phyloP scores from a whole-genome alignment of 2,113 vertebrate genomes.

The Tichodroma muraria region DNA sequence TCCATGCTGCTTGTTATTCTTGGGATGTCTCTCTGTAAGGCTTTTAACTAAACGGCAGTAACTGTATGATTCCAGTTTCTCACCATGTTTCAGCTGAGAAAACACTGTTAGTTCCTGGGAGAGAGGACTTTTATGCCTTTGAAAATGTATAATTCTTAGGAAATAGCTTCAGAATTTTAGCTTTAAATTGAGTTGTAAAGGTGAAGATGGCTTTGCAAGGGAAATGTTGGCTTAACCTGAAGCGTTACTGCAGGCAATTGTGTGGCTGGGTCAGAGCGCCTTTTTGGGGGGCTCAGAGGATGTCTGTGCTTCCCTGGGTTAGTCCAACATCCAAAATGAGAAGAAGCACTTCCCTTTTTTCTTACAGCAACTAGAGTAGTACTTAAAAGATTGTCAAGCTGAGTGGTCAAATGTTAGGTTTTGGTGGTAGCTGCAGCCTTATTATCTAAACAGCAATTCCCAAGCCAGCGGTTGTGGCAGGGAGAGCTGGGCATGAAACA shows the following conservation, averaged over 20 bases:
- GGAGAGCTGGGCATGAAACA: not conserved
- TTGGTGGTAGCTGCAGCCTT: not conserved
- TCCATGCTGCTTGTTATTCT: not conserved
- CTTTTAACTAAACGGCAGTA: not conserved
- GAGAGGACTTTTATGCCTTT: not conserved
- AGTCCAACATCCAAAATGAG: not conserved
- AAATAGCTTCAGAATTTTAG: not conserved
- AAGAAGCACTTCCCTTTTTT: not conserved
- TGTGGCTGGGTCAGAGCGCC: too few species aligned
- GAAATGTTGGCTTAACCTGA: not conserved
- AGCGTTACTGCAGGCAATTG: not conserved
- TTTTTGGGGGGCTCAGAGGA: not conserved
- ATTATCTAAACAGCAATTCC: not conserved
- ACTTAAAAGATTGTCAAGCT: not conserved
- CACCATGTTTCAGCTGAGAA: not conserved
- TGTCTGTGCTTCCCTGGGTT: not conserved
- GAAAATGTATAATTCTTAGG: not conserved
- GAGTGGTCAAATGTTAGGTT: not conserved
- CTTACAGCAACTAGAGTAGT: not conserved
- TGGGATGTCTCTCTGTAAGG: not conserved
- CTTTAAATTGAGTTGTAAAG: not conserved
- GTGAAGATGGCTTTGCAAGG: not conserved
- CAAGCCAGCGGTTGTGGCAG: not conserved
- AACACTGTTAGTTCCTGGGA: not conserved
- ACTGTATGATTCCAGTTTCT: not conserved